These are phyloP conservation scores for Apostichopus parvimensis DNA, from an alignment of 35 echinoderm and acorn worm species.

Conservation along the genomic window DNA sequence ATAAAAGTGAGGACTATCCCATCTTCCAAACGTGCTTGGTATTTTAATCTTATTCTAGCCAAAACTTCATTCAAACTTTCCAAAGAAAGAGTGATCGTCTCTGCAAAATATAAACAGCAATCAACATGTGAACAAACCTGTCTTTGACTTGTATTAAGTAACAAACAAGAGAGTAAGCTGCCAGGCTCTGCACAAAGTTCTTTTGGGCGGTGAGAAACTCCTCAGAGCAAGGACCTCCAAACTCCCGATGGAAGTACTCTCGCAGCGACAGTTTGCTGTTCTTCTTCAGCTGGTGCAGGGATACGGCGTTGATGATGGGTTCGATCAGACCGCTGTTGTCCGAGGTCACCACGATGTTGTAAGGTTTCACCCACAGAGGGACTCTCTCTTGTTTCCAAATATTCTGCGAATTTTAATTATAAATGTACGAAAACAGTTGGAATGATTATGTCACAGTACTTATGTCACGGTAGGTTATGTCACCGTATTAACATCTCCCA, in stretches of 20 bases:
- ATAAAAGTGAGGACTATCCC: too few relatives aligned
- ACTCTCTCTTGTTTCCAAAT: slow-evolving; percentile 92
- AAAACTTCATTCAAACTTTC: too few relatives aligned
- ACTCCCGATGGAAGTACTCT: slow-evolving; percentile 88
- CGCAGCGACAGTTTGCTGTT: slow-evolving; percentile 92
- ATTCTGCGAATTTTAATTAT: slow-evolving; percentile 38
- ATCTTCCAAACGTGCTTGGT: too few relatives aligned
- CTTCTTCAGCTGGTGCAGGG: slow-evolving; percentile 97
- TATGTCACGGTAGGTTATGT: too few relatives aligned
- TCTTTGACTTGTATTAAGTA: slow-evolving; percentile 98
- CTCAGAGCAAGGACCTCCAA: slow-evolving; percentile 89
- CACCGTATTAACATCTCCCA: too few relatives aligned
- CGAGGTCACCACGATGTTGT: slow-evolving; percentile 93
- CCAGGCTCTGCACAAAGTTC: slow-evolving; percentile 97
- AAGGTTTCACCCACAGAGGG: slow-evolving; percentile 92
- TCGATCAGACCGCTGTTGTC: slow-evolving; percentile 96
- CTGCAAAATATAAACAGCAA: neutral
- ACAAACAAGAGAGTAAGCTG: slow-evolving; percentile 92
- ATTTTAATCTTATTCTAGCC: too few relatives aligned
- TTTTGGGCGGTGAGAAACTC: slow-evolving; percentile 90
- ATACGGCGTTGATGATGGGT: slow-evolving; percentile 96
- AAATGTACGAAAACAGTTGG: too few relatives aligned
- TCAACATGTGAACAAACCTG: slow-evolving; percentile 57
- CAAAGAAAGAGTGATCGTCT: too few relatives aligned
- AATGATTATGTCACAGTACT: too few relatives aligned